Evolutionary conservation across 2,113 vertebrate species (phyloP).

Genomic region (Lathamus discolor): DNA sequence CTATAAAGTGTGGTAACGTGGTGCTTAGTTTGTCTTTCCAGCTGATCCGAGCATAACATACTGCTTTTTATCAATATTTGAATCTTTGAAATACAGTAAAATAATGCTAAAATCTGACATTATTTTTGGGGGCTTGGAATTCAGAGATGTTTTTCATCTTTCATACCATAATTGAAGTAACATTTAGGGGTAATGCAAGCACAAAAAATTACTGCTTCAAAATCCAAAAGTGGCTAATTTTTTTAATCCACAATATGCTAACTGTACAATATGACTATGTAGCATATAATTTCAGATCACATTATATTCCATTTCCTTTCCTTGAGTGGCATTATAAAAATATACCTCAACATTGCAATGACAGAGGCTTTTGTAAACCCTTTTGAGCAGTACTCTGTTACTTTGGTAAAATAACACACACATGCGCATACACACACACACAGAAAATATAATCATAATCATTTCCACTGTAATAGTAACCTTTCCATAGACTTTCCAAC

Average conservation of each 20-base stretch:
- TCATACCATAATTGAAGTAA: not conserved
- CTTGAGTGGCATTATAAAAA: not conserved
- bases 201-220: not conserved
- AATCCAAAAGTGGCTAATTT: not conserved
- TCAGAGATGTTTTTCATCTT: not conserved
- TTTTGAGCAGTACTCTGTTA: slow-evolving; percentile 50
- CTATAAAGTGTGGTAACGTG: not conserved
- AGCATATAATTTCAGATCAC: not conserved
- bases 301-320: not conserved
- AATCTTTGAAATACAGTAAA: not conserved
- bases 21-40: not conserved
- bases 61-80: not conserved
- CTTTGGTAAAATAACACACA: slow-evolving; percentile 24
- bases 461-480: slow-evolving; percentile 64
- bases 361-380: not conserved
- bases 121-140: not conserved
- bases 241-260: not conserved
- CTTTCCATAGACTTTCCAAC: slow-evolving; percentile 75
- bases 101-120: not conserved
- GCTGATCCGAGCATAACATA: not conserved
- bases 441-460: slow-evolving; percentile 33
- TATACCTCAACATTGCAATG: not conserved
- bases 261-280: not conserved
- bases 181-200: not conserved
- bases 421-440: not conserved